These are phyloP conservation scores for Phyto melanocephala DNA, from an alignment of 2,888 invertebrate species.

Conservation along the genomic window DNA sequence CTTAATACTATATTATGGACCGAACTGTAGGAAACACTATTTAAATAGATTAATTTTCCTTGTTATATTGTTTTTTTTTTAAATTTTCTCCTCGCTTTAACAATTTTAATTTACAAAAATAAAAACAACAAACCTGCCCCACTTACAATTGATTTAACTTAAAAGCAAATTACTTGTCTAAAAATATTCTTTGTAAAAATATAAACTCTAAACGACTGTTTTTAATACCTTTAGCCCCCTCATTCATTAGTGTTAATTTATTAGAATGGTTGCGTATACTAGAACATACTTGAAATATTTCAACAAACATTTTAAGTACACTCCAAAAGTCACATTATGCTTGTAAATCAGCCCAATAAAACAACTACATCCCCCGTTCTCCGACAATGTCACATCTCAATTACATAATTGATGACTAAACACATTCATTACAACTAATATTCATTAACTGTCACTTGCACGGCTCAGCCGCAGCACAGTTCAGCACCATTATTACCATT, in stretches of 20 bases:
- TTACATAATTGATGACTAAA: constrained; percentile 61
- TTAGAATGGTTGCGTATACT: background rate
- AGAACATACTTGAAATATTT: background rate
- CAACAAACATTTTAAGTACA: constrained; percentile 18
- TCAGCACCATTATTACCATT: constrained; percentile 26
- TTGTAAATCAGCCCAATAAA: background rate
- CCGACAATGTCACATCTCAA: background rate
- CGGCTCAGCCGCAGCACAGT: background rate
- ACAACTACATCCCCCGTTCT: background rate
- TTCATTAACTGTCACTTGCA: constrained; percentile 61
- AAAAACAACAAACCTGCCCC: background rate
- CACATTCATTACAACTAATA: constrained; percentile 47
- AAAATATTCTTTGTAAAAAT: background rate
- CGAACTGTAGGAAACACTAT: too few species aligned
- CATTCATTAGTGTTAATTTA: too few species aligned
- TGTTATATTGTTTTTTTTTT: too few species aligned
- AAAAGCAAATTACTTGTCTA: constrained; percentile 12
- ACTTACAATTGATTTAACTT: constrained; percentile 1
- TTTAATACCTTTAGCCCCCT: too few species aligned
- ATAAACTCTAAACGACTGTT: too few species aligned
- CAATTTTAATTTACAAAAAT: too few species aligned
- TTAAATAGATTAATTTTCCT: too few species aligned
- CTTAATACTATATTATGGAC: too few species aligned
- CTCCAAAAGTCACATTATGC: constrained; percentile 20
- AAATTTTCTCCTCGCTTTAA: too few species aligned